phyloP scores from a whole-genome alignment of 1,140 invertebrate genomes.

The Drosophila nannoptera region DNA sequence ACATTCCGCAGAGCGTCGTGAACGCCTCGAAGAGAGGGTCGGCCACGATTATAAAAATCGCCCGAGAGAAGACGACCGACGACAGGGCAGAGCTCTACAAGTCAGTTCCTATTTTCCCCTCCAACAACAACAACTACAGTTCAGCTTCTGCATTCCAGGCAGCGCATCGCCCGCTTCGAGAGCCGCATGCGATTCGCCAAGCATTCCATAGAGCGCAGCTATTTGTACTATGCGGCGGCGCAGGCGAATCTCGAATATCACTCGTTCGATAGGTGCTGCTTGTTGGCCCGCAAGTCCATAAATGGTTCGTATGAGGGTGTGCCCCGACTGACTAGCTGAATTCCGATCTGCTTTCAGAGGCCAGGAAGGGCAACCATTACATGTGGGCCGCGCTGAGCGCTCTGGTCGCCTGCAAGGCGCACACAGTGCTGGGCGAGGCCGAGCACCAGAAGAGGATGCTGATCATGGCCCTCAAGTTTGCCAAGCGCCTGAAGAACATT shows the following conservation, averaged over 20 bases:
- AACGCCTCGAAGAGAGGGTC: neutral
- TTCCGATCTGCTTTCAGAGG: conserved; percentile 36
- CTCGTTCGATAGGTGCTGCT: conserved; percentile 60
- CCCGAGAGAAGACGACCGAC: conserved; percentile 17
- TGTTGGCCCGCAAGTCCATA: conserved; percentile 53
- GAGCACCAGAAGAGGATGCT: conserved; percentile 50
- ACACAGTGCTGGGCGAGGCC: conserved; percentile 59
- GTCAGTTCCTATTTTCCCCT: conserved; percentile 21
- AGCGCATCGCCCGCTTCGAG: conserved; percentile 45
- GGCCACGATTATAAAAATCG: neutral
- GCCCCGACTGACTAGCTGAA: too few relatives aligned
- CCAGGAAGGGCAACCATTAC: conserved; percentile 41
- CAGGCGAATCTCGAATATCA: conserved; percentile 51
- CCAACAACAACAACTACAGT: neutral
- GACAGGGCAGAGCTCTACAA: conserved; percentile 45
- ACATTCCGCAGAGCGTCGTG: conserved; percentile 10
- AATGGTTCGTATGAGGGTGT: conserved; percentile 47
- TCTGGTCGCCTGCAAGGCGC: conserved; percentile 59
- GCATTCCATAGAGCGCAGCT: conserved; percentile 62
- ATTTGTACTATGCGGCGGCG: conserved; percentile 67
- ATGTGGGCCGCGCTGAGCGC: conserved; percentile 61
- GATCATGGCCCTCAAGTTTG: conserved; percentile 31
- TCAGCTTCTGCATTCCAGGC: conserved; percentile 23
- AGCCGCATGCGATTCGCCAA: conserved; percentile 60
- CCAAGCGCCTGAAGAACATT: conserved; percentile 52